These are phyloP conservation scores for Nephotettix cincticeps DNA, from an alignment of 1,140 invertebrate genomes.

Conservation along the genomic window DNA sequence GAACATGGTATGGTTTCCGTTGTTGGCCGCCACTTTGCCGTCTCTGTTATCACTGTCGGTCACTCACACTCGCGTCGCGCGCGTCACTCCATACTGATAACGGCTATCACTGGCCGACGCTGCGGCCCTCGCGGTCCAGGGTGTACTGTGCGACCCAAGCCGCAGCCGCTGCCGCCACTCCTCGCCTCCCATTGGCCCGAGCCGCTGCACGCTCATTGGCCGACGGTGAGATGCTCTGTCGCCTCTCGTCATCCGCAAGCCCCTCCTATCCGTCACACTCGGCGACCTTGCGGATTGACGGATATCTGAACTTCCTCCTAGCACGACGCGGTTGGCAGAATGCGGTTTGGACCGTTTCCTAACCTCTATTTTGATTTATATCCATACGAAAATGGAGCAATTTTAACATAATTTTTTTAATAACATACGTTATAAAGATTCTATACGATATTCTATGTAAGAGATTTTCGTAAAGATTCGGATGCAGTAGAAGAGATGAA, in stretches of 20 bases:
- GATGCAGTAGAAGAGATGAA: too few species aligned
- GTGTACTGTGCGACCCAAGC: not conserved
- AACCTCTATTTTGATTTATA: too few species aligned
- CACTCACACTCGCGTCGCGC: not conserved
- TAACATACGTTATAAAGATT: too few species aligned
- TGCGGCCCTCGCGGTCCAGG: not conserved
- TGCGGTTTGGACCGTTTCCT: too few species aligned
- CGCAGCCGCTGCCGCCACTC: not conserved
- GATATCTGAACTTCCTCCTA: too few species aligned
- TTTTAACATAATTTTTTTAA: too few species aligned
- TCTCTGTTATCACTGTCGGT: not conserved
- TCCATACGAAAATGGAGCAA: too few species aligned
- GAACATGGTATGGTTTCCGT: conserved; percentile 27
- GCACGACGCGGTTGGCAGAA: too few species aligned
- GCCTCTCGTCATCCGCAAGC: conserved; percentile 1
- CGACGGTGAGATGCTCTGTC: conserved; percentile 10
- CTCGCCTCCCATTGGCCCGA: not conserved
- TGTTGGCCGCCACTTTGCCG: conserved; percentile 30
- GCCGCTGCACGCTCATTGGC: not conserved
- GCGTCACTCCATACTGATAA: not conserved
- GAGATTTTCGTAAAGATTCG: too few species aligned
- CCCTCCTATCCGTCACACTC: conserved; percentile 14
- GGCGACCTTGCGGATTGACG: not conserved
- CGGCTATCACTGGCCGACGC: not conserved
- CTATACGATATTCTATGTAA: too few species aligned